Base-by-base conservation (phyloP, 2,888 invertebrate genomes). In the Heliconius hortense region DNA sequence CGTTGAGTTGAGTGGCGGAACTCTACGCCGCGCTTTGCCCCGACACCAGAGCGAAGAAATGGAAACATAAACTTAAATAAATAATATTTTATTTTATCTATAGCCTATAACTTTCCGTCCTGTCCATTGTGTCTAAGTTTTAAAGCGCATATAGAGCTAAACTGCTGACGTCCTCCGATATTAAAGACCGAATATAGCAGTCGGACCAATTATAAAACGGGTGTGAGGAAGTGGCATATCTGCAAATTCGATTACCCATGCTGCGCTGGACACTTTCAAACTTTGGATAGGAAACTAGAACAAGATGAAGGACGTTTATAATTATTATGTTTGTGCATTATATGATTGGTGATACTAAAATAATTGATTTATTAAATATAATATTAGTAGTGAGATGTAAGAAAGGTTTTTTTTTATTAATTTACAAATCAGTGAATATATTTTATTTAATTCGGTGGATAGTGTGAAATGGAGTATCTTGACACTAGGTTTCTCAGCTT, bases 141-240 rank as follows among this genome's bases (percentile, higher is more conserved):
- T 24, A 56, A 21, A 69, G 24, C 53, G 56, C 56, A 15, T 69
- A 10, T 35, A 24, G 8, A n/a, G 31, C 31, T n/a, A 31, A 69
- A 56, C 31, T 18, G 2, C 31, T 53, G n/a, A 31, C n/a, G 69
- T 69, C 31, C 48, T 18, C 53, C 48, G 4, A 56, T 35, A 71
- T 60, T 39, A 60, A 39, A 71, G 71, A 39, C 35, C 35, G 60
- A 39, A 66, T 24, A 66, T 26, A 43, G 39, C 66, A 71, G 43
- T 71, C 28, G 39, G 18, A 60, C 71, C 39, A 62, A 71, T 71
- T 71, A 71, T 71, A 62, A 71, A 62, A 26, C n/a, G 21, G 39
- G 39, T 60, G 71, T 71, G 26, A 28, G 60, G 35, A 71, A 59
- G 21, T 35, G 39, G 11, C 39, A 60, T 39, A 60, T 71, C 70